These are phyloP conservation scores for Peromyscus eremicus DNA, from an alignment of 2,797 vertebrate species.

Conservation along the genomic window DNA sequence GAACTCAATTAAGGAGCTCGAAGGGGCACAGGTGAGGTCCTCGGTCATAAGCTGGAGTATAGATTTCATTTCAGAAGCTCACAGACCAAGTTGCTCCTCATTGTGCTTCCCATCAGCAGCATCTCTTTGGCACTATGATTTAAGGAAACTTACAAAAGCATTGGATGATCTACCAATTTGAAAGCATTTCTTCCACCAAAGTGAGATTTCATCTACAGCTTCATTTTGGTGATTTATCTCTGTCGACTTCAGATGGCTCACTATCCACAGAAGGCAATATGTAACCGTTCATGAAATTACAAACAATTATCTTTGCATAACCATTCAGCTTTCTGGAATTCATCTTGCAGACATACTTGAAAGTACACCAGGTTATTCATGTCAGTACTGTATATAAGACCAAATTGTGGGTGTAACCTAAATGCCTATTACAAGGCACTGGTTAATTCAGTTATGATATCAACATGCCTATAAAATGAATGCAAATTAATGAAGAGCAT, in stretches of 20 bases:
- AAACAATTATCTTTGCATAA: neutral
- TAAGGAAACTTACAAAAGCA: neutral
- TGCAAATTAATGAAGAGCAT: neutral
- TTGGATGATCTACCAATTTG: neutral
- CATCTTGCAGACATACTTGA: neutral
- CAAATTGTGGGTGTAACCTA: neutral
- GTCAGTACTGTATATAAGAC: neutral
- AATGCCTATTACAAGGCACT: neutral
- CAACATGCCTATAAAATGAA: neutral
- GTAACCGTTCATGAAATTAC: neutral
- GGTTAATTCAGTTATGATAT: neutral
- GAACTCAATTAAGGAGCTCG: neutral
- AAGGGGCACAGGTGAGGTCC: neutral
- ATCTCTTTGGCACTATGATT: neutral
- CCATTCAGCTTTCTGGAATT: neutral
- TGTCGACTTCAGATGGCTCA: neutral
- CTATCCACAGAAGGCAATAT: neutral
- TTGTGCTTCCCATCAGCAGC: neutral
- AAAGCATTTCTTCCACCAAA: neutral
- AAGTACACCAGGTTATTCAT: neutral
- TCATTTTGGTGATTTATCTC: neutral
- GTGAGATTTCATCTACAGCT: neutral
- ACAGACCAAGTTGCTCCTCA: neutral
- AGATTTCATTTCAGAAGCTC: neutral
- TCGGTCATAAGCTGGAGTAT: neutral